Conservation (phyloP, 1,140 invertebrate species). For the Asobara japonica region DNA sequence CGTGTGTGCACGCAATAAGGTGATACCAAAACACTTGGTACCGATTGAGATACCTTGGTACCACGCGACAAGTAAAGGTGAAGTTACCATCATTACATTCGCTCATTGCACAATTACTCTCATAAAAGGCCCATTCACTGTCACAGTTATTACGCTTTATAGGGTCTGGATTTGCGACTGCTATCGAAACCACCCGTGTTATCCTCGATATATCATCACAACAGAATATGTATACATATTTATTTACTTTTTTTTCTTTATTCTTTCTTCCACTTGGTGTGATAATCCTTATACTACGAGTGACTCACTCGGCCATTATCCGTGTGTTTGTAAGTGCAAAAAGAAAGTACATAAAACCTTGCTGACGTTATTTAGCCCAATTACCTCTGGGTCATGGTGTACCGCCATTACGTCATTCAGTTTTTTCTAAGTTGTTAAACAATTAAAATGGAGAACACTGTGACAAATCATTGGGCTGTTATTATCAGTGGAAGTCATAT, state of each 20-base stretch:
- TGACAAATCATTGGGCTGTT: not conserved
- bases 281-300: slow-evolving; percentile 13
- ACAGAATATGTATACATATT: not conserved
- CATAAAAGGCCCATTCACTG: slow-evolving; percentile 12
- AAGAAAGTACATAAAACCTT: slow-evolving; percentile 5
- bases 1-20: not conserved
- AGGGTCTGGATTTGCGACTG: slow-evolving; percentile 20
- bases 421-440: not conserved
- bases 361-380: slow-evolving; percentile 34
- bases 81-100: slow-evolving; percentile 20
- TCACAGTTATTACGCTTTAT: slow-evolving; percentile 31
- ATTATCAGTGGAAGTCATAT: not conserved
- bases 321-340: not conserved
- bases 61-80: slow-evolving; percentile 6
- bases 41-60: slow-evolving; percentile 8
- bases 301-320: slow-evolving; percentile 11
- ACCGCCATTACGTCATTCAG: slow-evolving; percentile 3
- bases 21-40: slow-evolving; percentile 3
- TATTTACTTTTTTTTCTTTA: not conserved
- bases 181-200: slow-evolving; percentile 2
- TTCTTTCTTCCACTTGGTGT: not conserved
- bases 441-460: not conserved
- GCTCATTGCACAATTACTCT: slow-evolving; percentile 28
- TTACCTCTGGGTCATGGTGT: slow-evolving; percentile 33
- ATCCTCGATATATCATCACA: slow-evolving; percentile 7